Base-by-base conservation (phyloP, 2,113 vertebrate species). In the Macaca nemestrina region DNA sequence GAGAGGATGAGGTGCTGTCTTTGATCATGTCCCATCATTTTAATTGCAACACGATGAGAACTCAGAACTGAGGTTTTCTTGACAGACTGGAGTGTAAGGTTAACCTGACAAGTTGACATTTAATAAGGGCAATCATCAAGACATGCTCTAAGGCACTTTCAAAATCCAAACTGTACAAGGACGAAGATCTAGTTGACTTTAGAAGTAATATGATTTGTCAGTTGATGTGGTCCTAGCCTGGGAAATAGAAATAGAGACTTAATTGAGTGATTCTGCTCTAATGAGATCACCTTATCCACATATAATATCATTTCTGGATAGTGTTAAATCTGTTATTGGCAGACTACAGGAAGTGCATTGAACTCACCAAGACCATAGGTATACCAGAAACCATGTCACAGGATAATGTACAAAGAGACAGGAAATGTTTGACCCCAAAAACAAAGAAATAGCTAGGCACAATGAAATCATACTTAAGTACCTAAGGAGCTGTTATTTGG, bases 11-110 rank as follows among this genome's bases (percentile, higher is more conserved):
- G 32, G 23, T 57, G 67, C 64, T 94, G 6, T 87, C 45, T 90
- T 88, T 94, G 73, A 90, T n/a, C 55, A n/a, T 82, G 20, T 68
- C 32, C 45, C 90, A 40, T 90, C 48, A 78, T 93, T 85, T 93
- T 92, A 70, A 88, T 82, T 76, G 10, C 81, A 87, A 76, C 52
- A 59, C 93, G 45, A 79, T 79, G 59, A 91, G 52, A 87, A 90
- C 52, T 17, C 2, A 59, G 12, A 64, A 61, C n/a, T 88, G 87
- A 93, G 22, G 17, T 85, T 93, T 73, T 93, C 40, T n/a, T 52
- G n/a, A 68, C 17, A 76, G 32, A 61, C 16, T 67, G 30, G 38
- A 81, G 75, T 93, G 25, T 82, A 92, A 81, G 80, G 14, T 86
- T 86, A 76, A 45, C 13, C 13, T 97, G 84, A 88, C 80, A 94